Evolutionary conservation across 1,140 invertebrate species (phyloP).

Genomic region (Macrosteles quadrilineatus): DNA sequence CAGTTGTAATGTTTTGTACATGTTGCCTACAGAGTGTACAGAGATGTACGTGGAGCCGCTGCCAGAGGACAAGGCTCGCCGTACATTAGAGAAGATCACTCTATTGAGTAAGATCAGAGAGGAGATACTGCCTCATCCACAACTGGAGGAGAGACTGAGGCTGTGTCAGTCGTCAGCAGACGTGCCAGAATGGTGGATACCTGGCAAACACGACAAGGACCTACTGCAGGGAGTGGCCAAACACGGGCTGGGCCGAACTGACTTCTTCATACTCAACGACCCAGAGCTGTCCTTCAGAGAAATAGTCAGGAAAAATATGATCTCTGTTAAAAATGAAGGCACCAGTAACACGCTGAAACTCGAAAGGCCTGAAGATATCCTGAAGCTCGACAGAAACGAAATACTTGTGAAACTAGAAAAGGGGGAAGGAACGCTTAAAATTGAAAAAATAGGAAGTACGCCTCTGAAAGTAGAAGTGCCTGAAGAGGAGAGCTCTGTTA

Average conservation of each 20-base stretch:
- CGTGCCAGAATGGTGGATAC: slow-evolving; percentile 95
- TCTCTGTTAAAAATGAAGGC: slow-evolving; percentile 48
- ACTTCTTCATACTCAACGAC: slow-evolving; percentile 91
- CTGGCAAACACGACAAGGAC: slow-evolving; percentile 93
- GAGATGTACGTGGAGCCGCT: slow-evolving; percentile 65
- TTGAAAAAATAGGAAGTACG: slow-evolving; percentile 54
- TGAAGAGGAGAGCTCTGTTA: not conserved
- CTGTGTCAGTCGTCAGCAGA: slow-evolving; percentile 86
- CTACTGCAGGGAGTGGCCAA: slow-evolving; percentile 90
- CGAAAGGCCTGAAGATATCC: slow-evolving; percentile 62
- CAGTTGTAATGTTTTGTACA: too few relatives aligned
- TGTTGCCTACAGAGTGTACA: slow-evolving; percentile 47
- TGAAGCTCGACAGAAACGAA: slow-evolving; percentile 66
- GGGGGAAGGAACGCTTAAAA: slow-evolving; percentile 61
- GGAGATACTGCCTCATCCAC: slow-evolving; percentile 83
- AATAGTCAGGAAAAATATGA: slow-evolving; percentile 63
- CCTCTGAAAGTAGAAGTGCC: slow-evolving; percentile 1
- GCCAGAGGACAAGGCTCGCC: slow-evolving; percentile 69
- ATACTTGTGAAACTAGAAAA: slow-evolving; percentile 69
- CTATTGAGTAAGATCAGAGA: slow-evolving; percentile 64
- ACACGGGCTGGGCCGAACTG: slow-evolving; percentile 90
- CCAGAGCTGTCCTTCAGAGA: slow-evolving; percentile 88
- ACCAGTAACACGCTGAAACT: slow-evolving; percentile 52
- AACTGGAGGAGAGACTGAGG: slow-evolving; percentile 83
- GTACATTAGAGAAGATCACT: slow-evolving; percentile 84